Evolutionary conservation across 2,888 invertebrate species (phyloP).

Genomic region (Andrena minutula): DNA sequence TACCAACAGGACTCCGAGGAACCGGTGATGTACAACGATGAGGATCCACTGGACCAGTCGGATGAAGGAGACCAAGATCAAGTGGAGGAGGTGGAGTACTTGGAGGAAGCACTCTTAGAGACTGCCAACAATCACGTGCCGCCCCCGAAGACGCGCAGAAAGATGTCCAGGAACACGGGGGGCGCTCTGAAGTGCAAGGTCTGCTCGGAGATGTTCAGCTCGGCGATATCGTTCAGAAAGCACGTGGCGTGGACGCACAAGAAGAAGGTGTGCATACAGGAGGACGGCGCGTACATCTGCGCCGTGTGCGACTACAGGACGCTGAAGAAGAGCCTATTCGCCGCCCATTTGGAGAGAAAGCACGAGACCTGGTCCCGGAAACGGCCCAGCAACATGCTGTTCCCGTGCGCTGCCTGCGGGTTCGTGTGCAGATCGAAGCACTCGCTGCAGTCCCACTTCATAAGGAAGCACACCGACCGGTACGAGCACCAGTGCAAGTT

Average conservation of each 20-base stretch:
- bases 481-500: conserved; percentile 82
- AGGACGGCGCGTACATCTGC: conserved; percentile 81
- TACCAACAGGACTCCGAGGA: conserved; percentile 39
- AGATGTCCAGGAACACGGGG: conserved; percentile 22
- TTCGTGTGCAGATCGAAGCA: conserved; percentile 83
- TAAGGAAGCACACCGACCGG: conserved; percentile 82
- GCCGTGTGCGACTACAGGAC: conserved; percentile 82
- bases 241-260: conserved; percentile 83
- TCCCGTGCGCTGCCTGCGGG: conserved; percentile 81
- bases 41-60: conserved; percentile 15
- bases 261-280: conserved; percentile 81
- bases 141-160: conserved; percentile 36
- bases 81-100: conserved; percentile 54
- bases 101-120: conserved; percentile 63
- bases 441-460: conserved; percentile 83
- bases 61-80: conserved; percentile 39
- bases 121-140: conserved; percentile 33
- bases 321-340: conserved; percentile 79
- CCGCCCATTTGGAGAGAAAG: conserved; percentile 79
- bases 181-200: conserved; percentile 78
- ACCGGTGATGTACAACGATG: conserved; percentile 21
- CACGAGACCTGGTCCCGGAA: conserved; percentile 81
- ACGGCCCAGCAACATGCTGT: conserved; percentile 71
- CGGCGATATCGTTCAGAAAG: conserved; percentile 78
- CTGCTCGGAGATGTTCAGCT: conserved; percentile 80